Conservation (phyloP, 2,113 vertebrate genomes). For the Hepsetus odoe region DNA sequence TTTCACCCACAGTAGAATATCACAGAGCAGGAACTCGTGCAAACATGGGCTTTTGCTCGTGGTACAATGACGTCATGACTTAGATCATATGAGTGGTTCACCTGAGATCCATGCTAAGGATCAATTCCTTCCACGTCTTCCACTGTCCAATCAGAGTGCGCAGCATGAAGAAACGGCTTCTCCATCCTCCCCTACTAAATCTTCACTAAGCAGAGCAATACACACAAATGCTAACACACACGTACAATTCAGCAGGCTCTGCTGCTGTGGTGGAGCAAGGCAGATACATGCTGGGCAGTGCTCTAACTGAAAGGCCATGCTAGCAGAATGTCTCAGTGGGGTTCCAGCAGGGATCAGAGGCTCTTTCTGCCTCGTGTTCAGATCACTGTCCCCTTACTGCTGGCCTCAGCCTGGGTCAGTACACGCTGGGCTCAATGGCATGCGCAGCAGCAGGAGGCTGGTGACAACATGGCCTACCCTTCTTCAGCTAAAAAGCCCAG, state of each 20-base stretch:
- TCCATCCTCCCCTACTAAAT: slow-evolving; percentile 30
- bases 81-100: slow-evolving; percentile 10
- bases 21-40: background rate
- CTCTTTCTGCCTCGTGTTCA: slow-evolving; percentile 18
- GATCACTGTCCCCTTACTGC: slow-evolving; percentile 37
- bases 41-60: background rate
- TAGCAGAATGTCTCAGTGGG: slow-evolving; percentile 29
- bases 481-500: slow-evolving; percentile 8
- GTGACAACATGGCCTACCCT: slow-evolving; percentile 19
- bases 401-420: slow-evolving; percentile 38
- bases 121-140: slow-evolving; percentile 43
- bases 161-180: slow-evolving; percentile 37
- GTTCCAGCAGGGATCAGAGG: slow-evolving; percentile 41
- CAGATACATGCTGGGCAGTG: slow-evolving; percentile 49
- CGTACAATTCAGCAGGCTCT: slow-evolving; percentile 18
- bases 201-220: slow-evolving; percentile 29
- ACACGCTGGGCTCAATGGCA: slow-evolving; percentile 43
- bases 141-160: slow-evolving; percentile 27
- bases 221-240: slow-evolving; percentile 21
- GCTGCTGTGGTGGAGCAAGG: slow-evolving; percentile 33
- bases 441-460: slow-evolving; percentile 28
- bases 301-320: slow-evolving; percentile 33
- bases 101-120: slow-evolving; percentile 36
- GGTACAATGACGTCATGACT: background rate
- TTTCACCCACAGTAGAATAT: background rate